Evolutionary conservation across 2,797 vertebrate species (phyloP).

Genomic region (Hemitrygon akajei): DNA sequence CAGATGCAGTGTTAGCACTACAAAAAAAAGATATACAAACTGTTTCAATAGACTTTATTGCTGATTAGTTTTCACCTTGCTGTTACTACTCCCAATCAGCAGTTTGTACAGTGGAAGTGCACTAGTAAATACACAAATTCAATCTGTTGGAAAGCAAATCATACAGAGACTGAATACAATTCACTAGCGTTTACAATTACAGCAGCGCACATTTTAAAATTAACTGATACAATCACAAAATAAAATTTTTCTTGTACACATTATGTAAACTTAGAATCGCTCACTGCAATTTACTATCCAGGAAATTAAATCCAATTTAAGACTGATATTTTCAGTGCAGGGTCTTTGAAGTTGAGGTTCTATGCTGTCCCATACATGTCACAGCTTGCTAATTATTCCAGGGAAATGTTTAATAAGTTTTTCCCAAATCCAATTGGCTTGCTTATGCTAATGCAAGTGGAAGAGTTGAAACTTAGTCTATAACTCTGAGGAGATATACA

Average conservation of each 20-base stretch:
- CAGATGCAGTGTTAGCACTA: background rate
- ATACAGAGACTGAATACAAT: slow-evolving; percentile 32
- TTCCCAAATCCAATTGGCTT: slow-evolving; percentile 6
- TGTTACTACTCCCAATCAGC: slow-evolving; percentile 28
- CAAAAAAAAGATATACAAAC: slow-evolving; percentile 19
- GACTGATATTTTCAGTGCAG: slow-evolving; percentile 31
- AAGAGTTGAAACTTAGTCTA: background rate
- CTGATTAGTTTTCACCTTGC: slow-evolving; percentile 32
- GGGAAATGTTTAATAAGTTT: background rate
- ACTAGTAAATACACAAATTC: slow-evolving; percentile 28
- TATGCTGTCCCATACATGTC: slow-evolving; percentile 7
- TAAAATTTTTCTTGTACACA: slow-evolving; percentile 13
- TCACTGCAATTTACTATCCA: slow-evolving; percentile 20
- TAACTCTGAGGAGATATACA: background rate
- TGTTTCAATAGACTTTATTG: slow-evolving; percentile 36
- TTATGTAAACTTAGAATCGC: background rate
- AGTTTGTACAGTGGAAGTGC: slow-evolving; percentile 35
- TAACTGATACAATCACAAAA: slow-evolving; percentile 34
- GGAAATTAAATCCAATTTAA: slow-evolving; percentile 32
- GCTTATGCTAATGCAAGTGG: background rate
- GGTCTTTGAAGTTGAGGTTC: background rate
- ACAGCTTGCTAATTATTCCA: slow-evolving; percentile 14
- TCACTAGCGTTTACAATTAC: slow-evolving; percentile 31
- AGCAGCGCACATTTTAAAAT: slow-evolving; percentile 33
- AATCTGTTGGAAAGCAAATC: slow-evolving; percentile 35